phyloP scores from a whole-genome alignment of 2,888 invertebrate species.

The Gastracanthus pulcherrimus region DNA sequence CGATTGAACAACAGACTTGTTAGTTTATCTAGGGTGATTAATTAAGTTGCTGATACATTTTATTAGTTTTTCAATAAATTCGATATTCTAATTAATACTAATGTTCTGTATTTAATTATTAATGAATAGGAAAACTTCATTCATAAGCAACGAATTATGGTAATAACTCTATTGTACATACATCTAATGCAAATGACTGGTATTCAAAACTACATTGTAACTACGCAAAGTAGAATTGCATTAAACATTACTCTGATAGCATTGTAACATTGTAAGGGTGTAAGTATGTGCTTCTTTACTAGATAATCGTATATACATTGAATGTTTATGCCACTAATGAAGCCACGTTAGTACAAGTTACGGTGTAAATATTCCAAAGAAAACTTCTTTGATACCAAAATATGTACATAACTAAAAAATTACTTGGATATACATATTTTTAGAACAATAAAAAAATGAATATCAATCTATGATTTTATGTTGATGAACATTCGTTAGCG shows the following conservation, averaged over 20 bases:
- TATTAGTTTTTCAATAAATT: no score
- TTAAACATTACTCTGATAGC: constrained; percentile 14
- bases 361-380: no score
- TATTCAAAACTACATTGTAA: constrained; percentile 7
- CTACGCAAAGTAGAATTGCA: constrained; percentile 7
- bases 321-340: no score
- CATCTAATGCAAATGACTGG: neutral
- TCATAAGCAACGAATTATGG: constrained; percentile 15
- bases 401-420: no score
- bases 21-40: no score
- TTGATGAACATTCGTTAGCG: neutral
- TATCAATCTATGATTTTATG: neutral
- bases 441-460: neutral
- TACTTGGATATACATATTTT: neutral
- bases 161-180: constrained; percentile 4
- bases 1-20: no score
- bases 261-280: constrained; percentile 8
- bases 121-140: neutral
- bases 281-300: neutral
- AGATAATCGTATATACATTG: neutral
- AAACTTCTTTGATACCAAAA: no score
- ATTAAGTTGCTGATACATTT: no score
- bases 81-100: no score
- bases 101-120: neutral
- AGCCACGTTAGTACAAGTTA: no score